Conservation (phyloP, 2,113 vertebrate species). For the Synodontis membranacea region DNA sequence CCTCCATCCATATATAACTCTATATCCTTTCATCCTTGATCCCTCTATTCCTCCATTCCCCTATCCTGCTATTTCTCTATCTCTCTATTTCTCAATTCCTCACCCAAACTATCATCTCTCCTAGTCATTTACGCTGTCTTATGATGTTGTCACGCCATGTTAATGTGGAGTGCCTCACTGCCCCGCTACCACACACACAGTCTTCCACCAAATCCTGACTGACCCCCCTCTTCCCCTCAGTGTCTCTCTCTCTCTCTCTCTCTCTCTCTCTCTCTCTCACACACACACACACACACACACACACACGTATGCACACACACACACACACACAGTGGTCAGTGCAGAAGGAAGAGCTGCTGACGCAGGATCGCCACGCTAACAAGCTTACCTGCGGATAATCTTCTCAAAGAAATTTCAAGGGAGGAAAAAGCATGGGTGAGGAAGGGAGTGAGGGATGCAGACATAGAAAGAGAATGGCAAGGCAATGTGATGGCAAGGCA, state of each 20-base stretch:
- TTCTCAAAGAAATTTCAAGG: slow-evolving; percentile 80
- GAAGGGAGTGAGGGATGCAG: slow-evolving; percentile 37
- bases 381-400: slow-evolving; percentile 82
- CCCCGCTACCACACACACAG: background rate
- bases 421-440: slow-evolving; percentile 58
- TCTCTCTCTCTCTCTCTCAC: no score
- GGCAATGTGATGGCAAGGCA: slow-evolving; percentile 28
- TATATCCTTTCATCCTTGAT: background rate
- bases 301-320: slow-evolving; percentile 40
- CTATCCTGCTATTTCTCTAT: slow-evolving; percentile 4
- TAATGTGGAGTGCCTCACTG: slow-evolving; percentile 58
- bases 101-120: slow-evolving; percentile 54
- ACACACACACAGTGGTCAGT: slow-evolving; percentile 70
- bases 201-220: slow-evolving; percentile 47
- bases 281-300: slow-evolving; percentile 45
- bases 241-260: no score
- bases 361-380: slow-evolving; percentile 75
- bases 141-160: slow-evolving; percentile 75
- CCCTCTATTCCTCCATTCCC: background rate
- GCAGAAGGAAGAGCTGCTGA: slow-evolving; percentile 72
- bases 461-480: slow-evolving; percentile 19
- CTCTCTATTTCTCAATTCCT: slow-evolving; percentile 40
- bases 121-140: slow-evolving; percentile 74
- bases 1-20: slow-evolving; percentile 8
- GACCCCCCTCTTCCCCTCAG: slow-evolving; percentile 40